These are phyloP conservation scores for Apteryx owenii DNA, from an alignment of 2,113 vertebrate species.

Conservation along the genomic window DNA sequence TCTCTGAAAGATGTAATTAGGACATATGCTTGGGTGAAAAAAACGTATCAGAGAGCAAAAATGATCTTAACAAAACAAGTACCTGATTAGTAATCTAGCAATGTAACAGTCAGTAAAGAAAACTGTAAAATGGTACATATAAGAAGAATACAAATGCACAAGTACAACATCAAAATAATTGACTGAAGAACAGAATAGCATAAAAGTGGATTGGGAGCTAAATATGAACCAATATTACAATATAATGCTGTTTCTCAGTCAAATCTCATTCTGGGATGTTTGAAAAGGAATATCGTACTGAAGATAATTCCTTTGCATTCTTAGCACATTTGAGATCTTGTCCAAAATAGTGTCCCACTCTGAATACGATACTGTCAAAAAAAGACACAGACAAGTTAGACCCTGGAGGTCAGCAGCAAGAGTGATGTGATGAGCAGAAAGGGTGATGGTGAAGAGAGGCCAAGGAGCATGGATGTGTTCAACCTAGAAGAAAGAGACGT, in stretches of 20 bases:
- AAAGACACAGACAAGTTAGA: background rate
- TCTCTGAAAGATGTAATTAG: background rate
- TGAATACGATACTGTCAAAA: rapidly evolving
- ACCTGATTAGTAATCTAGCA: constrained; percentile 4
- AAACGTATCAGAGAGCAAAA: background rate
- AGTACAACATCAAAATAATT: background rate
- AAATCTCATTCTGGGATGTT: background rate
- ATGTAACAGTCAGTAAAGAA: background rate
- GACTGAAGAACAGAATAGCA: background rate
- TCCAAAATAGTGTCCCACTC: rapidly evolving
- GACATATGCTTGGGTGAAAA: background rate
- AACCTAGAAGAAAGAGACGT: background rate
- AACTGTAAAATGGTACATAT: background rate
- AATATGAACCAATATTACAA: background rate
- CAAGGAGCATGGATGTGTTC: background rate
- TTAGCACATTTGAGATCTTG: background rate
- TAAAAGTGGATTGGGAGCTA: background rate
- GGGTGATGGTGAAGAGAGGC: background rate
- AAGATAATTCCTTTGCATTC: background rate
- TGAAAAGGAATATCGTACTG: background rate
- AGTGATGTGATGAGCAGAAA: background rate
- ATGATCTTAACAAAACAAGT: background rate
- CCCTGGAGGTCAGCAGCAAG: background rate
- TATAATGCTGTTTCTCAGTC: background rate
- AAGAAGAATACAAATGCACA: background rate